Evolutionary conservation across 2,113 vertebrate species (phyloP).

Genomic region (Nesogale talazaci): DNA sequence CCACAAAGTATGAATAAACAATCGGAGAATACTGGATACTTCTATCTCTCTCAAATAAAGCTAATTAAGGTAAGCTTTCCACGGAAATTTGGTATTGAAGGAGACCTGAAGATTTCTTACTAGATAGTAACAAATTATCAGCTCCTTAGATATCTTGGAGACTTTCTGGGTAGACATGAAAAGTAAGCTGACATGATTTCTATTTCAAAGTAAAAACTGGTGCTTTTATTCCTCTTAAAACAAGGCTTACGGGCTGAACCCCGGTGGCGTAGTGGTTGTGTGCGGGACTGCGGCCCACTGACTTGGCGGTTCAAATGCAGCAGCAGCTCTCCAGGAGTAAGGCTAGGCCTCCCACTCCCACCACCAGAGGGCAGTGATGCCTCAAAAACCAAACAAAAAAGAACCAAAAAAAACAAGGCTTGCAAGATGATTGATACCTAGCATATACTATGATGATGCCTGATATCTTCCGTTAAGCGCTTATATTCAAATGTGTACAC

Average conservation of each 20-base stretch:
- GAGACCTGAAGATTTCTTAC: background rate
- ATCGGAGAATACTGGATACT: background rate
- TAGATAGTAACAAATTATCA: background rate
- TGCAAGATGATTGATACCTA: background rate
- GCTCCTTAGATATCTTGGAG: background rate
- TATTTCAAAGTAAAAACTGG: background rate
- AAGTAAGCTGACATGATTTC: background rate
- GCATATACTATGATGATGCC: constrained; percentile 35
- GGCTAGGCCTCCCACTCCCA: too few relatives aligned
- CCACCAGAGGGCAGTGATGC: too few relatives aligned
- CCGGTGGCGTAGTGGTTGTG: too few relatives aligned
- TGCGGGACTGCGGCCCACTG: too few relatives aligned
- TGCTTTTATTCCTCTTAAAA: background rate
- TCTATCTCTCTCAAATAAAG: background rate
- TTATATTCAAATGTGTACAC: background rate
- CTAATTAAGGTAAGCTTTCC: background rate
- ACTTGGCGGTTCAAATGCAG: too few relatives aligned
- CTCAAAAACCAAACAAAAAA: too few relatives aligned
- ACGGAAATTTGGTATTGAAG: background rate
- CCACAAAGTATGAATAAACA: background rate
- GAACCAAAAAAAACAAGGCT: too few relatives aligned
- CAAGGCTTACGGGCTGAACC: too few relatives aligned
- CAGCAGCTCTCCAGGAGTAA: too few relatives aligned
- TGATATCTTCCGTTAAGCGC: background rate
- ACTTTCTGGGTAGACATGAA: background rate